Percentiles rank a stretch among this genome's conserved stretches.
Conservation (phyloP, 2,888 invertebrate genomes). For the Cynaeus angustus region DNA sequence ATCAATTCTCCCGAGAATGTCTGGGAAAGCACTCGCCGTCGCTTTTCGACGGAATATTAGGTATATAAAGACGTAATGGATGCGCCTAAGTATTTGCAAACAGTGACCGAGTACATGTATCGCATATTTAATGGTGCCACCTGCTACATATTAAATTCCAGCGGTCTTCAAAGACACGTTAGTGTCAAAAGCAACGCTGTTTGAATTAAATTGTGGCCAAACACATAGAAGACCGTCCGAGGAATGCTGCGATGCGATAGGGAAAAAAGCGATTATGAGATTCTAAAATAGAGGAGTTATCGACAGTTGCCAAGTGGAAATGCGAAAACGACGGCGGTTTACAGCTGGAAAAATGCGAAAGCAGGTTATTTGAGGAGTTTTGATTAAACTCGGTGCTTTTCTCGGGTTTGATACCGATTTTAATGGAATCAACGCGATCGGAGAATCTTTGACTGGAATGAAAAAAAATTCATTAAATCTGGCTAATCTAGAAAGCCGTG, state of each 20-base stretch:
- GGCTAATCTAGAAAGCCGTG: too few species aligned
- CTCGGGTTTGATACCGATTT: too few species aligned
- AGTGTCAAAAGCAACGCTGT: conserved; percentile 42
- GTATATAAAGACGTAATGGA: conserved; percentile 55
- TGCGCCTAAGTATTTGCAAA: conserved; percentile 55
- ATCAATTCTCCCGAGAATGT: neutral
- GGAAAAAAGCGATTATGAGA: conserved; percentile 23
- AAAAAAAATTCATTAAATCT: too few species aligned
- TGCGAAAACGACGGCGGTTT: neutral
- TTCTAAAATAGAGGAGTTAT: conserved; percentile 22
- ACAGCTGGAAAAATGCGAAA: neutral
- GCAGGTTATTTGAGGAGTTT: neutral
- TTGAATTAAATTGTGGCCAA: conserved; percentile 50
- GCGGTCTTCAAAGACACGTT: conserved; percentile 45
- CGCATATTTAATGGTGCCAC: conserved; percentile 64
- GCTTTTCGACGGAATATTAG: conserved; percentile 34
- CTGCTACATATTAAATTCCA: conserved; percentile 62
- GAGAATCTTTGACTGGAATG: too few species aligned
- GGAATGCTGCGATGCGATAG: conserved; percentile 20
- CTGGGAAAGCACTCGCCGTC: conserved; percentile 13
- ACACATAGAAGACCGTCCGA: conserved; percentile 33
- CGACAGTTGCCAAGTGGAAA: conserved; percentile 14
- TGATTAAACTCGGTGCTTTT: too few species aligned
- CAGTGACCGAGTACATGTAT: conserved; percentile 59
- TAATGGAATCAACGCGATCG: too few species aligned